phyloP scores from a whole-genome alignment of 2,888 invertebrate species.

The Rotaria sp. region DNA sequence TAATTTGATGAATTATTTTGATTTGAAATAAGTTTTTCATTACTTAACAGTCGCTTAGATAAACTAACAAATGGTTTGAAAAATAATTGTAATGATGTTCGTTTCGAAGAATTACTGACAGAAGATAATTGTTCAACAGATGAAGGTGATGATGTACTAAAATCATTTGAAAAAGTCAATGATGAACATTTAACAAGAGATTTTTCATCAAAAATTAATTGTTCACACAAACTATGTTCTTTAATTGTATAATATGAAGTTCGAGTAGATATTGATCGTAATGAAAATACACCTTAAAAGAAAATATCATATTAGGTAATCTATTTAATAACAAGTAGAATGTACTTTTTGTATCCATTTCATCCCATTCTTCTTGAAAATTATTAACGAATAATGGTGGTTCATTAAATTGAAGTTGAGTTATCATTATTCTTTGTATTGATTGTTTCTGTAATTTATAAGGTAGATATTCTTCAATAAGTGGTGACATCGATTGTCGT shows the following conservation, averaged over 20 bases:
- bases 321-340: not conserved
- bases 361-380: not conserved
- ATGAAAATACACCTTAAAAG: not conserved
- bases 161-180: not conserved
- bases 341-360: not conserved
- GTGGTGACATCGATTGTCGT: not conserved
- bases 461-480: not conserved
- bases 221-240: not conserved
- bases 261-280: not conserved
- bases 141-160: not conserved
- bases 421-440: not conserved
- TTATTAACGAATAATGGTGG: not conserved
- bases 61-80: not conserved
- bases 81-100: not conserved
- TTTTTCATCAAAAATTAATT: not conserved
- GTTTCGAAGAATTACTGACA: not conserved
- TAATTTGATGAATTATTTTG: not conserved
- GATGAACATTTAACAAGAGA: not conserved
- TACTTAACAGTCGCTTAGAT: not conserved
- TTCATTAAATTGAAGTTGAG: not conserved
- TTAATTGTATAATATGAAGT: not conserved
- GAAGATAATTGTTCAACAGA: not conserved
- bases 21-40: not conserved
- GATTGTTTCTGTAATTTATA: not conserved
- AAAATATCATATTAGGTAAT: too few relatives aligned